A percentile compares a stretch with the other conserved stretches of the same genome.
phyloP scores from a whole-genome alignment of 2,888 invertebrate genomes.

The Phasia obesa region DNA sequence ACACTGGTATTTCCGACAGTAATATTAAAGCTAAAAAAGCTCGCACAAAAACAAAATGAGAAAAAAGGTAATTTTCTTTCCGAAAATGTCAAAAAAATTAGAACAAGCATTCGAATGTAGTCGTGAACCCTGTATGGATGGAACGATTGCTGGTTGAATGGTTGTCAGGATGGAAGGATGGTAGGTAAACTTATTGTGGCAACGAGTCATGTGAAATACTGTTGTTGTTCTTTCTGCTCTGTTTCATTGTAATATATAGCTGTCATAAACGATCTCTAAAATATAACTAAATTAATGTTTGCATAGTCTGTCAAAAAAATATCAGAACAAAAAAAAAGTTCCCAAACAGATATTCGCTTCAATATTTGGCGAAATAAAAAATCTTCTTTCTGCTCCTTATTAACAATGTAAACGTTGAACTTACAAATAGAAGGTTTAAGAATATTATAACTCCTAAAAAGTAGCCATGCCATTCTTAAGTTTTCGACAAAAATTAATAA shows the following conservation, averaged over 20 bases:
- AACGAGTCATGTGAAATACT: constrained; percentile 36
- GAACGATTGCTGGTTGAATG: constrained; percentile 21
- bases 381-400: constrained; percentile 1
- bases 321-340: neutral
- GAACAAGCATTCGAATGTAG: constrained; percentile 50
- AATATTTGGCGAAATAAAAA: constrained; percentile 2
- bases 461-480: neutral
- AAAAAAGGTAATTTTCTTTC: no score
- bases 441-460: no score
- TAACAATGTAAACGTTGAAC: constrained; percentile 22
- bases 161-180: no score
- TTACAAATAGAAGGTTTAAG: no score
- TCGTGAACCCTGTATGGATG: constrained; percentile 2
- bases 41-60: no score
- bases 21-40: no score
- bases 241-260: constrained; percentile 58
- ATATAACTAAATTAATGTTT: constrained; percentile 63
- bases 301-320: constrained; percentile 57
- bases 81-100: no score
- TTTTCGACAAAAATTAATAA: neutral
- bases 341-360: constrained; percentile 3
- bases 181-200: neutral
- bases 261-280: constrained; percentile 62
- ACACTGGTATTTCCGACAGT: no score
- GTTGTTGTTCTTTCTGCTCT: constrained; percentile 15